These are phyloP conservation scores for Parnassius glacialis DNA, from an alignment of 2,888 invertebrate species.

Conservation along the genomic window DNA sequence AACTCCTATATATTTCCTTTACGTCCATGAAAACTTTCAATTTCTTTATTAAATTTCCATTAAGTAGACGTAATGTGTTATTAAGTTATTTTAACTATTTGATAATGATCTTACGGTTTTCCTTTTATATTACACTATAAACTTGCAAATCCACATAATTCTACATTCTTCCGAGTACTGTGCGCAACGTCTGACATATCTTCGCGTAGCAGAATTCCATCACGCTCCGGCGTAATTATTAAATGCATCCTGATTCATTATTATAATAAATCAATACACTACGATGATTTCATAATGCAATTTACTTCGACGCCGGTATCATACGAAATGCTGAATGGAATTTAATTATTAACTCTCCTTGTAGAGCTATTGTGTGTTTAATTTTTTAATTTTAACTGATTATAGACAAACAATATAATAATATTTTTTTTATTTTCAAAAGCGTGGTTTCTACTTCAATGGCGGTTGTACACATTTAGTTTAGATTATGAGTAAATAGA, in stretches of 20 bases:
- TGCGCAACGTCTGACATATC: conserved; percentile 8
- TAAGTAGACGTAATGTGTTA: too few relatives aligned
- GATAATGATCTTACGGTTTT: conserved; percentile 20
- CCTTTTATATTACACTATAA: conserved; percentile 13
- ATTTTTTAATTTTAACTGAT: too few relatives aligned
- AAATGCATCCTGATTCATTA: conserved; percentile 24
- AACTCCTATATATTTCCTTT: too few relatives aligned
- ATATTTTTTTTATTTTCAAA: too few relatives aligned
- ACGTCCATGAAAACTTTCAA: too few relatives aligned
- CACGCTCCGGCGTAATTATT: conserved; percentile 24
- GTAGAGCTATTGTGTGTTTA: neutral
- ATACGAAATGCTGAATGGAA: neutral
- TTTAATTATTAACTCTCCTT: neutral
- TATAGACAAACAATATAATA: too few relatives aligned
- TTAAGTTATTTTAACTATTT: conserved; percentile 3
- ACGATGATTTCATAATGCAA: conserved; percentile 20
- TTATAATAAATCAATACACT: conserved; percentile 24
- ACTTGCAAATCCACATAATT: conserved; percentile 22
- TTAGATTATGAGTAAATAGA: too few relatives aligned
- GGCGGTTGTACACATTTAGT: too few relatives aligned
- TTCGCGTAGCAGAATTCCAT: conserved; percentile 24
- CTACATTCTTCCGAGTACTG: conserved; percentile 24
- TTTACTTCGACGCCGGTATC: neutral
- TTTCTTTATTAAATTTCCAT: too few relatives aligned
- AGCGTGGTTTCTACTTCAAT: too few relatives aligned